A percentile compares a stretch with the other conserved stretches of the same genome.
Conservation (phyloP, 2,113 vertebrate genomes). For the Ctenomys sociabilis region DNA sequence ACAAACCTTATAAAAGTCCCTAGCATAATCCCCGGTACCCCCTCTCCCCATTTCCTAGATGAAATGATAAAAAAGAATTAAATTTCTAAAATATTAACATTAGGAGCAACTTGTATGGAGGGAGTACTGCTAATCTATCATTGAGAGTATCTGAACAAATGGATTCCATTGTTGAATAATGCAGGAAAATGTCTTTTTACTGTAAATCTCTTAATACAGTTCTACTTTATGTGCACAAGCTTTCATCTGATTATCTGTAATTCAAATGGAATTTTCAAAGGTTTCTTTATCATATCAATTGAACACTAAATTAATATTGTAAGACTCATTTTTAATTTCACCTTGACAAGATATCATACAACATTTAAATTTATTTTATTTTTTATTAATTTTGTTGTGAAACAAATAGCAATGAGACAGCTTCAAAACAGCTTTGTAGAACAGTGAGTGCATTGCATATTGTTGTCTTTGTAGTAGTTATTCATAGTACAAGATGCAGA, state of each 20-base stretch:
- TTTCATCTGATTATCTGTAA: neutral
- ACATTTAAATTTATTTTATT: too few relatives aligned
- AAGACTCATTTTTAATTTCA: neutral
- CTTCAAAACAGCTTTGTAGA: too few relatives aligned
- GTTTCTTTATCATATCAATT: neutral
- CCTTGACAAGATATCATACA: neutral
- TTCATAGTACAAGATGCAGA: too few relatives aligned
- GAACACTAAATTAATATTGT: neutral
- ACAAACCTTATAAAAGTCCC: neutral
- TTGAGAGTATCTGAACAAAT: neutral
- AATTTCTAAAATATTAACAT: neutral
- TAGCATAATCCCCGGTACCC: neutral
- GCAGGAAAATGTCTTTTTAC: neutral
- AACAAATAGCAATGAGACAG: too few relatives aligned
- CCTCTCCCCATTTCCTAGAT: neutral
- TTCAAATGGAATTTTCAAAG: neutral
- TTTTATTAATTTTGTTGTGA: too few relatives aligned
- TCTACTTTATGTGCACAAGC: neutral
- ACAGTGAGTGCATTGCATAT: too few relatives aligned
- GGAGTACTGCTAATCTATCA: neutral
- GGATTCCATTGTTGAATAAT: neutral
- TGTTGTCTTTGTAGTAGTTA: too few relatives aligned
- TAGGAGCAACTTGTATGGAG: neutral
- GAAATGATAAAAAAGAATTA: neutral
- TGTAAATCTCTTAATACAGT: neutral